A percentile compares a stretch with the other conserved stretches of the same genome.
phyloP scores from a whole-genome alignment of 2,797 vertebrate genomes.

The Zenarchopterus dispar region DNA sequence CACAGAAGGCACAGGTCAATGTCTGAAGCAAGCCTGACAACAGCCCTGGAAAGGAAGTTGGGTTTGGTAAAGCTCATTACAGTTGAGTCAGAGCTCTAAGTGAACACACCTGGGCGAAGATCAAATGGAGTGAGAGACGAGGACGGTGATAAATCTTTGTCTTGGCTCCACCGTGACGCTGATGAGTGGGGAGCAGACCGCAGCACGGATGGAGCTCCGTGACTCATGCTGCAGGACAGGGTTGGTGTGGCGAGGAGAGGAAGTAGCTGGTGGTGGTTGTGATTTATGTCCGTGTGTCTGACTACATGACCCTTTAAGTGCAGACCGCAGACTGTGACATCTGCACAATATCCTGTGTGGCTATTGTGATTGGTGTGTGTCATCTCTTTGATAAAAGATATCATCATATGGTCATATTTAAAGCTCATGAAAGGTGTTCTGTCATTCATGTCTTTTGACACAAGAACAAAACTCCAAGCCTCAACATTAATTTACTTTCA shows the following conservation, averaged over 20 bases:
- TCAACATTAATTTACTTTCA: neutral
- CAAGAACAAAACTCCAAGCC: conserved; percentile 7
- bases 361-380: conserved; percentile 9
- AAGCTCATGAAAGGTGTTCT: neutral
- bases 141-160: conserved; percentile 65
- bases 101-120: conserved; percentile 74
- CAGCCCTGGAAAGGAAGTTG: conserved; percentile 27
- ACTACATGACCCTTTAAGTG: conserved; percentile 50
- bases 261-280: conserved; percentile 47
- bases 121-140: conserved; percentile 67
- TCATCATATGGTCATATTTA: conserved; percentile 14
- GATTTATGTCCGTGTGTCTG: conserved; percentile 27
- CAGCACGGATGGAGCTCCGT: conserved; percentile 55
- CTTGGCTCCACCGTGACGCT: conserved; percentile 62
- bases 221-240: conserved; percentile 69
- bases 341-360: conserved; percentile 17
- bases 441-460: conserved; percentile 2
- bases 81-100: conserved; percentile 70
- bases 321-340: conserved; percentile 41
- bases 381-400: conserved; percentile 26
- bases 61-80: conserved; percentile 62
- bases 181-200: conserved; percentile 61
- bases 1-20: conserved; percentile 18
- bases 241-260: conserved; percentile 51
- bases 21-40: conserved; percentile 35